phyloP scores from a whole-genome alignment of 2,113 vertebrate species.

The Lethenteron reissneri region DNA sequence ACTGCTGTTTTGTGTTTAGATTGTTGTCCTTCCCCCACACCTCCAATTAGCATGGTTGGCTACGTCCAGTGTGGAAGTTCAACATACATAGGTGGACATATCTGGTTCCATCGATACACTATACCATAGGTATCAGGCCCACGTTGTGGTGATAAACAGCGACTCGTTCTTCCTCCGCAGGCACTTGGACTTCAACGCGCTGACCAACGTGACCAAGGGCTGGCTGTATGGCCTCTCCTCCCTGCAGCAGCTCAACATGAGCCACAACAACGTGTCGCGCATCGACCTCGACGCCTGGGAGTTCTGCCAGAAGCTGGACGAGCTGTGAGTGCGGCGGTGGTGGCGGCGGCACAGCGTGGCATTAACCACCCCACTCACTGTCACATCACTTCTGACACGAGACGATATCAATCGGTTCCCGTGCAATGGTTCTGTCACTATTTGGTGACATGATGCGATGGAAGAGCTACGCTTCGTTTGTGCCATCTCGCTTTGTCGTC shows the following conservation, averaged over 20 bases:
- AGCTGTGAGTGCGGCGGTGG: constrained; percentile 56
- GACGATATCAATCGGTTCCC: constrained; percentile 29
- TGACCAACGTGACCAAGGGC: constrained; percentile 85
- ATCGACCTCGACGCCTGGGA: constrained; percentile 88
- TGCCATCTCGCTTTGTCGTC: constrained; percentile 5
- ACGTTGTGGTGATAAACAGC: no score
- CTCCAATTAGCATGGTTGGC: no score
- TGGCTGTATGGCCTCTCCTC: constrained; percentile 81
- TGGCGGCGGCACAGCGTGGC: constrained; percentile 17
- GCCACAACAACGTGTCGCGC: constrained; percentile 57
- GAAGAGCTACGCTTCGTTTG: neutral
- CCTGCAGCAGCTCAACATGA: constrained; percentile 52
- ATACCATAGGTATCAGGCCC: no score
- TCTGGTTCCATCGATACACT: no score
- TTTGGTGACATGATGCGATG: constrained; percentile 1
- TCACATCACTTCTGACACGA: constrained; percentile 22
- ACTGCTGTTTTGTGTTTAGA: no score
- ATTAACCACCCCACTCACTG: constrained; percentile 21
- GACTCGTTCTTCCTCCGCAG: constrained; percentile 22
- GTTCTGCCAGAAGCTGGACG: constrained; percentile 78
- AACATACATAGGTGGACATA: no score
- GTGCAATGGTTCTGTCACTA: constrained; percentile 18
- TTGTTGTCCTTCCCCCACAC: no score
- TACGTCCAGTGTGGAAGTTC: no score
- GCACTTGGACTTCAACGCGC: constrained; percentile 81